Evolutionary conservation across 2,888 invertebrate species (phyloP).

Genomic region (Agriopis leucophaearia): DNA sequence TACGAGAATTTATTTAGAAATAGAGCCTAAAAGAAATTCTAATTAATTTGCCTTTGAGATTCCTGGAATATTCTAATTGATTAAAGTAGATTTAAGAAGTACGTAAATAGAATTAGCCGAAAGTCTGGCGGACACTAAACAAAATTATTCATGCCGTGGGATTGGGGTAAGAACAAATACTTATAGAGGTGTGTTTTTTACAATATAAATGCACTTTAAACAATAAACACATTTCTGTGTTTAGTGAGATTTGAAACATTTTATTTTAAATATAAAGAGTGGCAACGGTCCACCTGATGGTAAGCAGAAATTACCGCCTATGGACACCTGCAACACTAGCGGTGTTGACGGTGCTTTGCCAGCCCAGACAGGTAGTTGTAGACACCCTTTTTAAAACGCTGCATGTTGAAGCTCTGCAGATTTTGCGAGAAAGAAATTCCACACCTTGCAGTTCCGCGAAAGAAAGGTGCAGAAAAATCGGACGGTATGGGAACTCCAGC

Average conservation of each 20-base stretch:
- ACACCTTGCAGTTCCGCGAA: too few species aligned
- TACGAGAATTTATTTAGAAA: background rate
- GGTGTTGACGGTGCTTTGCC: too few species aligned
- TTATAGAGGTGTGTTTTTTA: background rate
- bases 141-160: conserved; percentile 14
- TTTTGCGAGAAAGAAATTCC: too few species aligned
- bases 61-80: conserved; percentile 25
- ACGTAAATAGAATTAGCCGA: conserved; percentile 26
- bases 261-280: too few species aligned
- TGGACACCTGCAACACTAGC: too few species aligned
- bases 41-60: conserved; percentile 1
- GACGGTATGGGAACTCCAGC: too few species aligned
- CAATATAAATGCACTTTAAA: background rate
- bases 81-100: conserved; percentile 11
- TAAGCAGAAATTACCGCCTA: too few species aligned
- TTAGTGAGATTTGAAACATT: background rate
- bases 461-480: too few species aligned
- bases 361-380: too few species aligned
- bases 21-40: background rate
- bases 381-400: too few species aligned
- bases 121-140: conserved; percentile 21
- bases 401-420: too few species aligned
- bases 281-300: too few species aligned
- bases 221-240: background rate
- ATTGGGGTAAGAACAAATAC: background rate